Percentiles rank a stretch among this genome's conserved stretches.
phyloP scores from a whole-genome alignment of 2,113 vertebrate genomes.

The Malurus elegans region DNA sequence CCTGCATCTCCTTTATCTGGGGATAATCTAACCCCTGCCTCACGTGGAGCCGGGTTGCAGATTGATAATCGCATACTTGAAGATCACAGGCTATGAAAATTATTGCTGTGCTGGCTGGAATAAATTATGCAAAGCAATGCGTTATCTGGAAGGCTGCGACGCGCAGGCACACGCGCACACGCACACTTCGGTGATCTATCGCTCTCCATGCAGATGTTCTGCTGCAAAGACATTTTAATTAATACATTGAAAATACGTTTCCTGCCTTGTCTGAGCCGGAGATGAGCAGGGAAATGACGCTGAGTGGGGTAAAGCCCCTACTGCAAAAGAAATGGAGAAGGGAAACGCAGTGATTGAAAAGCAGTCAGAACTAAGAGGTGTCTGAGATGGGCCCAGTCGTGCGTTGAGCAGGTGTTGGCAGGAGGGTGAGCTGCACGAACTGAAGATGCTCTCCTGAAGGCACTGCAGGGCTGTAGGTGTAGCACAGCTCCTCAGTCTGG shows the following conservation, averaged over 20 bases:
- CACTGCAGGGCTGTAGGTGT: neutral
- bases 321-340: neutral
- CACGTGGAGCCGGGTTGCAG: neutral
- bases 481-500: neutral
- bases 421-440: neutral
- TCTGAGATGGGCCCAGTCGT: neutral
- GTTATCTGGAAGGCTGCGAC: conserved; percentile 57
- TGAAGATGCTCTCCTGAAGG: neutral
- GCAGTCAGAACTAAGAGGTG: neutral
- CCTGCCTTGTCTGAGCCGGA: conserved; percentile 47
- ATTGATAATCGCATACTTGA: conserved; percentile 31
- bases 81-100: conserved; percentile 57
- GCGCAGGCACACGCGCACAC: neutral
- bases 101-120: conserved; percentile 54
- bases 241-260: conserved; percentile 63
- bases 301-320: conserved; percentile 23
- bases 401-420: neutral
- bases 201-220: conserved; percentile 66
- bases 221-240: conserved; percentile 66
- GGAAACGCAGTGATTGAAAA: neutral
- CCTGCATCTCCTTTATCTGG: neutral
- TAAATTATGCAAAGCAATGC: conserved; percentile 69
- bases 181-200: conserved; percentile 51
- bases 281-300: conserved; percentile 12
- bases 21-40: neutral